Conservation (phyloP, 2,888 invertebrate genomes). For the Helleia helle region DNA sequence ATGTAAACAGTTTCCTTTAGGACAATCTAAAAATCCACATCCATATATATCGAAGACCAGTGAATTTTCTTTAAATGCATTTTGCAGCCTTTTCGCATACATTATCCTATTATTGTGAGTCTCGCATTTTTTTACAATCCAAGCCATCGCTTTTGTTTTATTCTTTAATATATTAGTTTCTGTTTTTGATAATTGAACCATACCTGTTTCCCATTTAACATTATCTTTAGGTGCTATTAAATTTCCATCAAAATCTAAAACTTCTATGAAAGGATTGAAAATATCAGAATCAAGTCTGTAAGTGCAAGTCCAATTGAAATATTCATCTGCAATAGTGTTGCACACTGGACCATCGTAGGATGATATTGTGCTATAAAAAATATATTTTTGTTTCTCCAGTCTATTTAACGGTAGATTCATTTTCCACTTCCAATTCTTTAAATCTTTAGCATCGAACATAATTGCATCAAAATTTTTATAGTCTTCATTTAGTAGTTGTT, state of each 20-base stretch:
- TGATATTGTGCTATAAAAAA: conserved; percentile 43
- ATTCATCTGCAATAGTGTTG: conserved; percentile 34
- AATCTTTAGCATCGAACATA: conserved; percentile 36
- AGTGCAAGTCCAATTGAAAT: conserved; percentile 63
- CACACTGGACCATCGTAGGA: conserved; percentile 41
- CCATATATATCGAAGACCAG: conserved; percentile 64
- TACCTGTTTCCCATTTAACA: conserved; percentile 29
- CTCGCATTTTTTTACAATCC: conserved; percentile 33
- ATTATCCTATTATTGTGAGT: conserved; percentile 20
- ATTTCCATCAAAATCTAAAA: conserved; percentile 33
- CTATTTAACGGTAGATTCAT: conserved; percentile 32
- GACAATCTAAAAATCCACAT: conserved; percentile 35
- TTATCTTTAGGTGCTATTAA: conserved; percentile 35
- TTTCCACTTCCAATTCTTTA: conserved; percentile 27
- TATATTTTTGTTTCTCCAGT: conserved; percentile 40
- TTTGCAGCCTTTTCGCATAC: conserved; percentile 39
- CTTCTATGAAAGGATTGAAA: conserved; percentile 46
- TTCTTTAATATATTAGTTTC: conserved; percentile 27
- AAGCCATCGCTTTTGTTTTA: conserved; percentile 24
- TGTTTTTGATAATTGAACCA: conserved; percentile 16
- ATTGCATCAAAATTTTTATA: conserved; percentile 46
- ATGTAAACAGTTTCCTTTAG: conserved; percentile 30
- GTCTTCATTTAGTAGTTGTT: conserved; percentile 28
- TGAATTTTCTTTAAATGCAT: conserved; percentile 40
- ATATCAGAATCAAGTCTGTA: conserved; percentile 56